Conservation (phyloP, 2,797 vertebrate species). For the Enteromius mattozi region DNA sequence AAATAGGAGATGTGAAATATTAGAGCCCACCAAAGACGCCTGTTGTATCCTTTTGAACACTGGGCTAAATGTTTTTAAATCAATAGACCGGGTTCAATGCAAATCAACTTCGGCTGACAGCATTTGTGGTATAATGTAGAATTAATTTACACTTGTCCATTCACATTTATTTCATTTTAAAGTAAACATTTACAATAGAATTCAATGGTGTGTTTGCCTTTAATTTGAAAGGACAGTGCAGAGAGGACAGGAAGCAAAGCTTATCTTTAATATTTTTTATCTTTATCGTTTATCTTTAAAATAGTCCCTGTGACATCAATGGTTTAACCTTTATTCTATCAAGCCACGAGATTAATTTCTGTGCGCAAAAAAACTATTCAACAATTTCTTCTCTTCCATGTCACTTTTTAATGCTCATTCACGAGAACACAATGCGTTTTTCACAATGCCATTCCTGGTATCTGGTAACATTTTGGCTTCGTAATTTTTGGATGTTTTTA, state of each 20-base stretch:
- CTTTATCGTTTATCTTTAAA: no score
- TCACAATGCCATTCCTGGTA: no score
- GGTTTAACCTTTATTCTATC: no score
- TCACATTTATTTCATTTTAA: neutral
- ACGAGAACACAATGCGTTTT: neutral
- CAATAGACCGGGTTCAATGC: neutral
- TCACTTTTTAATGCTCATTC: neutral
- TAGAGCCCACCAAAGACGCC: constrained; percentile 28
- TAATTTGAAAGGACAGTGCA: no score
- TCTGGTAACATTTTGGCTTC: no score
- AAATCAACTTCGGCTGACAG: neutral
- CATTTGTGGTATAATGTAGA: neutral
- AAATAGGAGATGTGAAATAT: constrained; percentile 38
- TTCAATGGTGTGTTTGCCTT: no score
- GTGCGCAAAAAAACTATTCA: neutral
- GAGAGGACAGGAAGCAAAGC: no score
- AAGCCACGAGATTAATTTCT: no score
- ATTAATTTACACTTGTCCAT: neutral
- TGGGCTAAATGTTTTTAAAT: neutral
- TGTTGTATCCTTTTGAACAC: neutral
- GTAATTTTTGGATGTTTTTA: no score
- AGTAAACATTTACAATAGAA: neutral
- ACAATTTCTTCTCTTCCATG: neutral
- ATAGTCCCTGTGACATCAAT: no score
- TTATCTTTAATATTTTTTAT: no score